Conservation (phyloP, 30 jellyfish, hydroid and myxozoan species). For the Mastigias papua region DNA sequence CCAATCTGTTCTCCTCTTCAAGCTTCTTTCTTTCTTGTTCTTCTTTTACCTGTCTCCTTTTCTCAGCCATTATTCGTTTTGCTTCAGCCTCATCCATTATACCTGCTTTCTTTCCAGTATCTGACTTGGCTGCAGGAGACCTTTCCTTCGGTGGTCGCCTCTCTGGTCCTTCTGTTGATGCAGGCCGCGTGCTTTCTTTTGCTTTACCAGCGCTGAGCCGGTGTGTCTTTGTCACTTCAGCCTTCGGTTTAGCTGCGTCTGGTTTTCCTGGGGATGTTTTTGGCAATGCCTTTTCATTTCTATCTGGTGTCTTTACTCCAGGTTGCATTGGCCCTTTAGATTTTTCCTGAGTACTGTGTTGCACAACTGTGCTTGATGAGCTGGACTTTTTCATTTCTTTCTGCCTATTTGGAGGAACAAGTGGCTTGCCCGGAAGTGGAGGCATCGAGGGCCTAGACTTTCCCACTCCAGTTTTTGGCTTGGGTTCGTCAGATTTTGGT, state of each 20-base stretch:
- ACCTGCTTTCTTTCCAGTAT: conserved; percentile 59
- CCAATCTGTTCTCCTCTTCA: conserved; percentile 58
- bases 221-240: conserved; percentile 11
- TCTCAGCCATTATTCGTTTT: conserved; percentile 74
- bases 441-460: conserved; percentile 73
- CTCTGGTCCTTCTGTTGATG: conserved; percentile 9
- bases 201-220: conserved; percentile 15
- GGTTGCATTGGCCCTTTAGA: conserved; percentile 57
- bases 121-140: conserved; percentile 38
- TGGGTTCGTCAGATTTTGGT: conserved; percentile 29
- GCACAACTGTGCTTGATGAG: conserved; percentile 39
- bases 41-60: conserved; percentile 76
- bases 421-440: conserved; percentile 65
- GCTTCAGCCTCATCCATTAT: conserved; percentile 77
- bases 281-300: conserved; percentile 47
- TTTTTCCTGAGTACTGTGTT: conserved; percentile 11
- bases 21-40: conserved; percentile 66
- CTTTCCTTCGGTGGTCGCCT: conserved; percentile 15
- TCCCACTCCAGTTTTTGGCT: conserved; percentile 31
- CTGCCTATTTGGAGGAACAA: conserved; percentile 62
- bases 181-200: neutral
- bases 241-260: conserved; percentile 19
- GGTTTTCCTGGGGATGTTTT: conserved; percentile 23
- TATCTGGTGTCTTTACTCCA: conserved; percentile 19
- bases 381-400: conserved; percentile 63